Base-by-base conservation (phyloP, 2,888 invertebrate genomes). In the Netelia melanura region DNA sequence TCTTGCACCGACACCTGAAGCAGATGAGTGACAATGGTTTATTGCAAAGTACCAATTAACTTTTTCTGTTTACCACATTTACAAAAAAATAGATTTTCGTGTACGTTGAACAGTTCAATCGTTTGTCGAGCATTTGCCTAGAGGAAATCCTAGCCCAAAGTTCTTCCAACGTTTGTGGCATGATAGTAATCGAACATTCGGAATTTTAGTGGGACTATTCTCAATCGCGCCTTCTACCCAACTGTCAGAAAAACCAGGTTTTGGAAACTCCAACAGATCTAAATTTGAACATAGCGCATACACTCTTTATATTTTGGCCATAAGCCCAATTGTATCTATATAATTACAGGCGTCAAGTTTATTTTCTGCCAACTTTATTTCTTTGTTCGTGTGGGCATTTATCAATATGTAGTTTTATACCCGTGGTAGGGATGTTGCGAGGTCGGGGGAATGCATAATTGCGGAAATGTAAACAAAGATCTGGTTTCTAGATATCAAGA, bases 1-100 rank as follows among this genome's bases (percentile, higher is more conserved):
- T 90, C 81, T 89, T 90, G 61, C 80, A 81, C 74, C 83, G 71
- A 38, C 88, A 88, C 85, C 89, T 89, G 78, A 3, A 25, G 58
- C 38, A 56, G 8, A 52, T 6, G 1, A 71, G 17, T 8, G 11
- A n/a, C 9, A 14, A 62, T n/a, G 43, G 9, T 62, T 52, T 44
- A 67, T 74, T 25, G 54, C 54, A 6, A 74, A 43, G 43, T 21
- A 56, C 17, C 17, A 52, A 21, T 25, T 1, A 8, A 6, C 48
- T 61, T 21, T 17, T 10, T 64, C 11, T 76, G 71, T 17, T 44
- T 44, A 21, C 2, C 6, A 14, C 21, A 11, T 5, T 38, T 11
- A n/a, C 8, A 23, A 70, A 10, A 54, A 43, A 8, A 23, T 1
- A 6, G 25, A 10, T 11, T 14, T 38, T 54, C 30, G 23, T 67